Percentiles rank a stretch among this genome's conserved stretches.
Evolutionary conservation across 2,113 vertebrate species (phyloP).

Genomic region (Numenius arquata): DNA sequence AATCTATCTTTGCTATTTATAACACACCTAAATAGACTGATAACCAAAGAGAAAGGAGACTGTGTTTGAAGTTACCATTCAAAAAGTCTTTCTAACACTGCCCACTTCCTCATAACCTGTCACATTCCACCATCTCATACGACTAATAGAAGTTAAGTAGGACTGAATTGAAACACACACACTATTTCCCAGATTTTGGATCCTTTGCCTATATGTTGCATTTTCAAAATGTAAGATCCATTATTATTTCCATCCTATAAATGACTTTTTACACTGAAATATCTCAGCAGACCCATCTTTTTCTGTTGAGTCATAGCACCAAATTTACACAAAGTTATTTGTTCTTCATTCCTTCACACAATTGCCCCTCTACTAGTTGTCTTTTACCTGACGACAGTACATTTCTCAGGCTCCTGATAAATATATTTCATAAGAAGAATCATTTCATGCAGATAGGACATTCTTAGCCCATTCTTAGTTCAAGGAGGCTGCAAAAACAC

Average conservation of each 20-base stretch:
- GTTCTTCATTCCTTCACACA: not conserved
- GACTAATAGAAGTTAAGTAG: not conserved
- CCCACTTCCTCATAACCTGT: not conserved
- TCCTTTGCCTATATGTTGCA: not conserved
- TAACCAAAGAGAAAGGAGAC: not conserved
- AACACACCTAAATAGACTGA: not conserved
- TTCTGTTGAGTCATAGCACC: not conserved
- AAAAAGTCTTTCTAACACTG: not conserved
- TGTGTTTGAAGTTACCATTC: not conserved
- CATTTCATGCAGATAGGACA: not conserved
- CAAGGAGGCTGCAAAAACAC: not conserved
- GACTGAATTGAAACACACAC: not conserved
- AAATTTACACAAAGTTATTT: not conserved
- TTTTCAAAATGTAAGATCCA: not conserved
- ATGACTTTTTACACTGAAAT: not conserved
- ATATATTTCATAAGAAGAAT: not conserved
- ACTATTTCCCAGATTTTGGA: not conserved
- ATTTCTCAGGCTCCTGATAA: not conserved
- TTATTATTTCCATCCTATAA: not conserved
- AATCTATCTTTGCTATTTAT: slow-evolving; percentile 49
- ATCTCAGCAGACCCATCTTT: not conserved
- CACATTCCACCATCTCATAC: not conserved
- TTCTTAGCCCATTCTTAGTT: not conserved
- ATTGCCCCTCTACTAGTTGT: not conserved
- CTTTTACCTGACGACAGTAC: not conserved